Percentiles rank a stretch among this genome's conserved stretches.
Conservation (phyloP, 2,888 invertebrate species). For the Cantharis rustica region DNA sequence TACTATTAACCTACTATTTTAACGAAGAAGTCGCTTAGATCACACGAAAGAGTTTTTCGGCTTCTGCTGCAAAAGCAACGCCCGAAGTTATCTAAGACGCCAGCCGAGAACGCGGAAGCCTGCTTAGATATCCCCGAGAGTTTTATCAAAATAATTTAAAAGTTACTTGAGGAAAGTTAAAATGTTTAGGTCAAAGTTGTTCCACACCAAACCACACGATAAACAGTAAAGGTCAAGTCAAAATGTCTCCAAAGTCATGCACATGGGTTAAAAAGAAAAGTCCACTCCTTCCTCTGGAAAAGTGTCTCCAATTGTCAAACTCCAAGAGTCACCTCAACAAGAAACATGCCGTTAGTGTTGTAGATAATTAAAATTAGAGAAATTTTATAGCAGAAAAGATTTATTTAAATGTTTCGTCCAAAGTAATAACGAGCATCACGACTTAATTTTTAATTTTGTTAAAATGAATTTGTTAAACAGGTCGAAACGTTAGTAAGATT, state of each 20-base stretch:
- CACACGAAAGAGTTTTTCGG: background rate
- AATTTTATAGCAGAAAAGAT: background rate
- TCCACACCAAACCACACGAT: background rate
- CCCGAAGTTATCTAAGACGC: background rate
- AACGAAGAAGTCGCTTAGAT: background rate
- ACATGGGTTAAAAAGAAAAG: background rate
- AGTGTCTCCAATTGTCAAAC: background rate
- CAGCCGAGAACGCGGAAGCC: too few species aligned
- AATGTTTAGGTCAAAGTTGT: background rate
- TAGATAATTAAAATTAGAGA: background rate
- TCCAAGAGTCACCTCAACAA: slow-evolving; percentile 1
- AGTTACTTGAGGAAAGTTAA: background rate
- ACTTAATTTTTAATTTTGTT: background rate
- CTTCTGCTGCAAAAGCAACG: background rate
- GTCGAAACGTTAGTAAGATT: background rate
- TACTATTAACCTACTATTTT: background rate
- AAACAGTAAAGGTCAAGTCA: background rate
- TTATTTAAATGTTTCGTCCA: background rate
- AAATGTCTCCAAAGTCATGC: background rate
- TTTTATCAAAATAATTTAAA: background rate
- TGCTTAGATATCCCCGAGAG: background rate
- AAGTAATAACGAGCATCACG: slow-evolving; percentile 2
- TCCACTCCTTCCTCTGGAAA: background rate
- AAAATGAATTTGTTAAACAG: background rate
- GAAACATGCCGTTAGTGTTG: slow-evolving; percentile 1